These are phyloP conservation scores for Limenitis camilla DNA, from an alignment of 2,888 invertebrate species.

Conservation along the genomic window DNA sequence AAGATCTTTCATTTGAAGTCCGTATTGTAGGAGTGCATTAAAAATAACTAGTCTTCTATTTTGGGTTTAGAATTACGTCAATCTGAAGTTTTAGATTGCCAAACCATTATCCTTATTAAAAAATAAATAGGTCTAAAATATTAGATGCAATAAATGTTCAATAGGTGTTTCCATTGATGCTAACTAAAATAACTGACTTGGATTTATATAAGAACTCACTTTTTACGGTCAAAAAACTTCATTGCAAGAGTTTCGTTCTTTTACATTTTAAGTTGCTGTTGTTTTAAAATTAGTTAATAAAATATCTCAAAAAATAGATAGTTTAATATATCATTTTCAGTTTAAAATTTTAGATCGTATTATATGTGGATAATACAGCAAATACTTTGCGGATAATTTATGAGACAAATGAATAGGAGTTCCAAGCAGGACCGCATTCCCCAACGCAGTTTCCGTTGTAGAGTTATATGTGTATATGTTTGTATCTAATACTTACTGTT, in stretches of 20 bases:
- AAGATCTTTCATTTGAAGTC: no score
- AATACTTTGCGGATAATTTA: conserved; percentile 32
- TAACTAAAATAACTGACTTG: no score
- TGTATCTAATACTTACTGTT: no score
- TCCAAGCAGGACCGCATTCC: conserved; percentile 28
- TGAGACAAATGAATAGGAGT: conserved; percentile 44
- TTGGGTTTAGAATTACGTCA: no score
- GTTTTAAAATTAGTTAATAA: not conserved
- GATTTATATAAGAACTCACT: no score
- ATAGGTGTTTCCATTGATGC: no score
- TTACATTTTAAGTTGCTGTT: no score
- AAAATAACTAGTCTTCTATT: no score
- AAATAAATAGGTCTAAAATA: not conserved
- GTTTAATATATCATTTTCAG: not conserved
- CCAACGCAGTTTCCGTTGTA: conserved; percentile 26
- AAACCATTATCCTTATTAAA: not conserved
- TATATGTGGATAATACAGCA: conserved; percentile 5
- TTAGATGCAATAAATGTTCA: not conserved
- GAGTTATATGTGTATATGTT: conserved; percentile 11
- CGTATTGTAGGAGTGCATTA: no score
- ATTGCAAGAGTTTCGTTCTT: no score
- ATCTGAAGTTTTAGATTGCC: no score
- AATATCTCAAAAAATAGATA: not conserved
- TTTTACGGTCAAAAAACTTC: no score
- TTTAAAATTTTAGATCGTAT: not conserved